A percentile compares a stretch with the other conserved stretches of the same genome.
Conservation (phyloP, 2,888 invertebrate genomes). For the Clistopyga incitator region DNA sequence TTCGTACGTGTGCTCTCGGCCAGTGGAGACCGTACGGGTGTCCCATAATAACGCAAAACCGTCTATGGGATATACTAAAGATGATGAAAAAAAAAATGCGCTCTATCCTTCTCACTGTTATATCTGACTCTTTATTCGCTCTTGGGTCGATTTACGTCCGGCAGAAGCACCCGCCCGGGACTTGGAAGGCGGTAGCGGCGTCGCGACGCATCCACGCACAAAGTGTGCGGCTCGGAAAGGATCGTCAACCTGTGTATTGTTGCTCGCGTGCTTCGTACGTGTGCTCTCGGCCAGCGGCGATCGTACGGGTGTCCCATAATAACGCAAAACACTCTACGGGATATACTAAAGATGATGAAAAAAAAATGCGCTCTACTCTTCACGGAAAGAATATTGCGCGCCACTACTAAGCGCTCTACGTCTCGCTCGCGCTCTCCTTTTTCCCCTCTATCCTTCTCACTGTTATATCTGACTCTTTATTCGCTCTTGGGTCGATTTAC, state of each 20-base stretch:
- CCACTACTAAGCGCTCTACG: slow-evolving; percentile 7
- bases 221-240: slow-evolving; percentile 41
- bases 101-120: slow-evolving; percentile 1
- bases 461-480: slow-evolving; percentile 9
- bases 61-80: no score
- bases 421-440: not conserved
- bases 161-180: slow-evolving; percentile 21
- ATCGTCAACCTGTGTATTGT: slow-evolving; percentile 43
- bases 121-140: slow-evolving; percentile 14
- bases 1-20: slow-evolving; percentile 39
- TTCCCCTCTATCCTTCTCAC: no score
- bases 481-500: slow-evolving; percentile 42
- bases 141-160: slow-evolving; percentile 50
- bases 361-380: slow-evolving; percentile 40
- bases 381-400: slow-evolving; percentile 43
- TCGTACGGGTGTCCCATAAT: not conserved
- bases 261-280: slow-evolving; percentile 64
- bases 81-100: no score
- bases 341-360: not conserved
- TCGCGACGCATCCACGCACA: slow-evolving; percentile 58
- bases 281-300: slow-evolving; percentile 17
- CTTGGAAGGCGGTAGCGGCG: slow-evolving; percentile 23
- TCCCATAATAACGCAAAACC: no score
- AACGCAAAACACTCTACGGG: not conserved
- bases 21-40: not conserved